Conservation (phyloP, 2,888 invertebrate genomes). For the Periphyllus acericola region DNA sequence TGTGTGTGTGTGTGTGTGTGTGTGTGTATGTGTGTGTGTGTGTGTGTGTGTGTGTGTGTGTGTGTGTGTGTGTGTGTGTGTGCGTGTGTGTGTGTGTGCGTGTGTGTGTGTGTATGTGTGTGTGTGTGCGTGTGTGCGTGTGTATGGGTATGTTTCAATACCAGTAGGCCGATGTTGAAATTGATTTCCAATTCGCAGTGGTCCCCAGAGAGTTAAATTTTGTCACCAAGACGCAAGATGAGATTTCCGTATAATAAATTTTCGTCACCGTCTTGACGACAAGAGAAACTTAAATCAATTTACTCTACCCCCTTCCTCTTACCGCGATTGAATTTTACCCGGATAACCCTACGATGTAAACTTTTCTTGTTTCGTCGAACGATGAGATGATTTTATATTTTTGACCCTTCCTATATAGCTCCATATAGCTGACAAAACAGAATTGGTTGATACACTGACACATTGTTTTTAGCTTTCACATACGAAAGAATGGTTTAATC, state of each 20-base stretch:
- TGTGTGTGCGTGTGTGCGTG: neutral
- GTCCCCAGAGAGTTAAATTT: constrained; percentile 31
- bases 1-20: neutral
- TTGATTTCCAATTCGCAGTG: constrained; percentile 27
- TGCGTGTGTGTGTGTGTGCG: neutral
- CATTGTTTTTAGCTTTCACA: neutral
- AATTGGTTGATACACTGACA: neutral
- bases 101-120: neutral
- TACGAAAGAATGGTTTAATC: neutral
- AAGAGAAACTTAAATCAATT: constrained; percentile 51
- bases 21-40: neutral
- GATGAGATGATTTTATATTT: constrained; percentile 22
- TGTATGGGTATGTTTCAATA: neutral
- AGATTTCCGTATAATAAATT: constrained; percentile 45
- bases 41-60: neutral
- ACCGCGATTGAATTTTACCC: constrained; percentile 22
- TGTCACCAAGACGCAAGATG: neutral
- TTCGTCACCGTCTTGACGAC: constrained; percentile 31
- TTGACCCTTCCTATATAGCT: neutral
- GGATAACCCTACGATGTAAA: constrained; percentile 1
- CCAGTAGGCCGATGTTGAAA: constrained; percentile 11
- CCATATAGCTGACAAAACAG: neutral
- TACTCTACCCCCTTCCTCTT: neutral
- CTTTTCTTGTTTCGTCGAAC: constrained; percentile 30
- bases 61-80: neutral